Evolutionary conservation across 2,797 vertebrate species (phyloP), one percentile per base, ranked within the genome.

Genomic region (Myripristis jacobus): DNA sequence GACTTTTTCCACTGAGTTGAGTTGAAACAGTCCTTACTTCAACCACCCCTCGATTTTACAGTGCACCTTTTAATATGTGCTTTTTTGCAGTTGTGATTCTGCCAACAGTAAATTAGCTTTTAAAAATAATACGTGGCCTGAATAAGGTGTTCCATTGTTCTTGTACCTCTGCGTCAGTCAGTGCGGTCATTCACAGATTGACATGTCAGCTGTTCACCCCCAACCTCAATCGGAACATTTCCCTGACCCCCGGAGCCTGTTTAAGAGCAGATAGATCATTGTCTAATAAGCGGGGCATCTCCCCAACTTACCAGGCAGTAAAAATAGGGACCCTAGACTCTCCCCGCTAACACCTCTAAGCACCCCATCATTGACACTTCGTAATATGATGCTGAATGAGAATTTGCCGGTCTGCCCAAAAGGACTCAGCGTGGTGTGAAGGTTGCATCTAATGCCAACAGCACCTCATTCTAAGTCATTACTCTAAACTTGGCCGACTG

Each of bases 311-410:
- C 79, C 82, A 75, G 58, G 64, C 75, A 80, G 69, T 80, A 87
- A 87, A 91, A 90, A 87, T 85, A 87, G 80, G 56, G 54, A 70
- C 53, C 43, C 60, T 53, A 70, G 55, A 73, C 71, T 75, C 54
- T 79, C 68, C 69, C 66, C 63, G 65, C 89, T 90, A 91, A 87
- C 88, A 86, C 87, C 80, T 87, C 77, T 87, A 90, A 90, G 89
- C 83, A 85, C 86, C 81, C 68, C 78, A 91, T 92, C 81, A 90
- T 85, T 88, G 87, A 90, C 91, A 88, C 89, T 89, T 89, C 70
- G 89, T 91, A 93, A 94, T 89, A 90, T 81, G 88, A 93, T 75
- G 88, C 90, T 87, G 75, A 81, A 89, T 82, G 58, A 79, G 83
- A 84, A 89, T 81, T 86, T 90, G 79, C 86, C 71, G 81, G 75